A percentile compares a stretch with the other conserved stretches of the same genome.
These are phyloP conservation scores for Sinodicranocentrus sp. DNA, from an alignment of 2,888 invertebrate species.

Conservation along the genomic window DNA sequence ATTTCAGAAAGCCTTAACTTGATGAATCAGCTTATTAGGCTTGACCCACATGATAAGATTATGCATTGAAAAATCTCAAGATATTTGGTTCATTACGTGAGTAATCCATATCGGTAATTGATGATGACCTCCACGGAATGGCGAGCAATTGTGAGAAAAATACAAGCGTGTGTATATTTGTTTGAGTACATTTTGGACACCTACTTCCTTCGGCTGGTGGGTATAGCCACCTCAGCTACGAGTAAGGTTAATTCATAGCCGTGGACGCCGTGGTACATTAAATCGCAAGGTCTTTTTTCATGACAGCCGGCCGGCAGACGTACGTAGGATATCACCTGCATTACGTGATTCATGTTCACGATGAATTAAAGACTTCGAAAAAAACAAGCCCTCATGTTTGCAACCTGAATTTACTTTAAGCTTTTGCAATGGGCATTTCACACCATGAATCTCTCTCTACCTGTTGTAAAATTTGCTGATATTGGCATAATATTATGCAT, in stretches of 20 bases:
- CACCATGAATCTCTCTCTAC: not conserved
- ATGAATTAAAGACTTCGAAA: conserved; percentile 1
- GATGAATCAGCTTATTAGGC: not conserved
- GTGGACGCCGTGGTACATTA: too few relatives aligned
- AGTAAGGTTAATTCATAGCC: too few relatives aligned
- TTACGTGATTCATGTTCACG: conserved; percentile 10
- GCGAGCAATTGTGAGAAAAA: not conserved
- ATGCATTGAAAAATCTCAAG: not conserved
- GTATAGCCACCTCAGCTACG: too few relatives aligned
- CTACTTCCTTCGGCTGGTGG: not conserved
- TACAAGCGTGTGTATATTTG: not conserved
- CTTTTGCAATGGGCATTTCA: not conserved
- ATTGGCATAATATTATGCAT: not conserved
- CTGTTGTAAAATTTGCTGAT: not conserved
- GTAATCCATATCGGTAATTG: not conserved
- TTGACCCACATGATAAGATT: conserved; percentile 1
- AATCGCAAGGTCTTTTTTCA: not conserved
- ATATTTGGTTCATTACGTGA: not conserved
- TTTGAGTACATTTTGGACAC: conserved; percentile 5
- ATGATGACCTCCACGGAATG: conserved; percentile 16
- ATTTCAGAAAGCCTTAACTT: not conserved
- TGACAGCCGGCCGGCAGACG: conserved; percentile 20
- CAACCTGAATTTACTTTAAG: not conserved
- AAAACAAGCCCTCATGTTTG: not conserved
- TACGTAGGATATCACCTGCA: not conserved